These are phyloP conservation scores for Alentia gelatinosa DNA, from an alignment of 2,888 invertebrate species.

Conservation along the genomic window DNA sequence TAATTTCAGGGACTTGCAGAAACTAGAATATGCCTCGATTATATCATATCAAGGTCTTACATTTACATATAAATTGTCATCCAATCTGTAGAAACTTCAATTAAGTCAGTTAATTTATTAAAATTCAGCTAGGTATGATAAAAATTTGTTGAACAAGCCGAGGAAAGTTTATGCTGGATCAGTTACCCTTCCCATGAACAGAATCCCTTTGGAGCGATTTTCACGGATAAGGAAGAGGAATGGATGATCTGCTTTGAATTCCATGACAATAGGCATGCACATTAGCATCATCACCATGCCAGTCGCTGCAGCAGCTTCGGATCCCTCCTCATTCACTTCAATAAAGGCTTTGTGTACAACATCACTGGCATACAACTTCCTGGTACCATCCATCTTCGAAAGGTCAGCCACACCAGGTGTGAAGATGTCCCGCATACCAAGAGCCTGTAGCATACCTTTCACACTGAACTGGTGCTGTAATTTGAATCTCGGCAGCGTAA, in stretches of 20 bases:
- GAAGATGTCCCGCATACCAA: slow-evolving; percentile 74
- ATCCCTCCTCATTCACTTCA: slow-evolving; percentile 78
- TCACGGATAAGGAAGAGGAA: slow-evolving; percentile 65
- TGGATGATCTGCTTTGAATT: slow-evolving; percentile 63
- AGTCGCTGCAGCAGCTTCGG: slow-evolving; percentile 78
- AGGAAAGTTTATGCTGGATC: slow-evolving; percentile 53
- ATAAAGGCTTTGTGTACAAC: slow-evolving; percentile 77
- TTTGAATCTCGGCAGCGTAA: slow-evolving; percentile 72
- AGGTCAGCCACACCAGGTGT: slow-evolving; percentile 69
- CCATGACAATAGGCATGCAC: slow-evolving; percentile 44
- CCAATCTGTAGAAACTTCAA: too few relatives aligned
- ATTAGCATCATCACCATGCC: slow-evolving; percentile 53
- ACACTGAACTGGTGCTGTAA: slow-evolving; percentile 68
- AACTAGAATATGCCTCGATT: too few relatives aligned
- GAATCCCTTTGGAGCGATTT: slow-evolving; percentile 56
- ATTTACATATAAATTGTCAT: too few relatives aligned
- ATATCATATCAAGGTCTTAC: too few relatives aligned
- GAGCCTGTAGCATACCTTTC: slow-evolving; percentile 63
- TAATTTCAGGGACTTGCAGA: too few relatives aligned
- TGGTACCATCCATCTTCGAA: slow-evolving; percentile 70
- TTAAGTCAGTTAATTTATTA: too few relatives aligned
- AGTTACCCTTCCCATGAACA: slow-evolving; percentile 63
- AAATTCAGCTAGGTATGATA: too few relatives aligned
- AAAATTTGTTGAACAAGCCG: too few relatives aligned
- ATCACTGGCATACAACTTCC: slow-evolving; percentile 69